These are phyloP conservation scores for Capreolus pygargus DNA, from an alignment of 2,113 vertebrate species.

Conservation along the genomic window DNA sequence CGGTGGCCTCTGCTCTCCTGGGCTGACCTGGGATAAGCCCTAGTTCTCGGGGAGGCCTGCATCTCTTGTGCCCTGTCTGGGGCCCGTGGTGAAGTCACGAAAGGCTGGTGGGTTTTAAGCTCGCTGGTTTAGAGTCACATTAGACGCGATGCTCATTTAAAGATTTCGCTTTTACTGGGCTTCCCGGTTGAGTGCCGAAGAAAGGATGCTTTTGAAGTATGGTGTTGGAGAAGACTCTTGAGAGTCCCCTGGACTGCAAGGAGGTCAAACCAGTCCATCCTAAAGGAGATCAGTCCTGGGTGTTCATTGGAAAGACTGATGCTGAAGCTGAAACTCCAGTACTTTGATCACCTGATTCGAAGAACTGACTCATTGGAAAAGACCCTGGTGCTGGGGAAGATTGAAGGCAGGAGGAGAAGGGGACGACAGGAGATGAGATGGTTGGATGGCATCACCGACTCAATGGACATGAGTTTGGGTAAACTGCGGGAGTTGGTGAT, in stretches of 20 bases:
- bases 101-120: no score
- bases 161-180: not conserved
- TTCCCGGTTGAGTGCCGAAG: not conserved
- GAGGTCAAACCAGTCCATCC: not conserved
- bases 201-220: not conserved
- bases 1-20: accelerated
- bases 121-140: not conserved
- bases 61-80: not conserved
- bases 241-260: not conserved
- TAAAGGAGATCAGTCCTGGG: not conserved
- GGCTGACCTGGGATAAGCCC: not conserved
- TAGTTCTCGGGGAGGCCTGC: not conserved
- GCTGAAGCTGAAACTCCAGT: not conserved
- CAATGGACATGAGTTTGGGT: not conserved
- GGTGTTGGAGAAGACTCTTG: not conserved
- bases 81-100: not conserved
- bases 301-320: not conserved
- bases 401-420: not conserved
- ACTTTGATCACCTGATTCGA: accelerated
- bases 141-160: not conserved
- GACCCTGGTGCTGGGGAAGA: not conserved
- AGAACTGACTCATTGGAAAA: not conserved
- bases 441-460: not conserved
- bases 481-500: not conserved
- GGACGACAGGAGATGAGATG: not conserved